Percentiles rank a stretch among this genome's conserved stretches.
phyloP scores from a whole-genome alignment of 2,888 invertebrate genomes.

The Rhabditophanes sp. region DNA sequence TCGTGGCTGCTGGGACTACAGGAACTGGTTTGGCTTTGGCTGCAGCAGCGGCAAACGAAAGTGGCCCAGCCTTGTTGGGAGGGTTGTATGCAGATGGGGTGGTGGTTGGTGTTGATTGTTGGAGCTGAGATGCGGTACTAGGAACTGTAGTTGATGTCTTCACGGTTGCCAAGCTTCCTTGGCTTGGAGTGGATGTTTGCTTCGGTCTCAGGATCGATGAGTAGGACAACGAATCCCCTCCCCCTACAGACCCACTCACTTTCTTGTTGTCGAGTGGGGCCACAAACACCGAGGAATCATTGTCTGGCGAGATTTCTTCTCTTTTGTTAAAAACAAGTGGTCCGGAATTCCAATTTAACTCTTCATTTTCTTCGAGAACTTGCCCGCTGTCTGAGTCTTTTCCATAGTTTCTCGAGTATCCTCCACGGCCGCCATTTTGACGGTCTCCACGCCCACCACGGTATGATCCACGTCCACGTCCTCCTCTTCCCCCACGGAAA shows the following conservation, averaged over 20 bases:
- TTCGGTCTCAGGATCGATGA: neutral
- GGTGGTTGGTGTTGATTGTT: slow-evolving; percentile 4
- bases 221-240: too few species aligned
- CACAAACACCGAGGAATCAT: too few species aligned
- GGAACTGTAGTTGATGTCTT: neutral
- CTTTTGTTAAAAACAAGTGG: slow-evolving; percentile 1
- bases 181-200: neutral
- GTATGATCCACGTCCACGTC: neutral
- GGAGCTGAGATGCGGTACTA: slow-evolving; percentile 1
- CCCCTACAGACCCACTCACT: too few species aligned
- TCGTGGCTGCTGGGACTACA: slow-evolving; percentile 4
- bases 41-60: slow-evolving; percentile 8
- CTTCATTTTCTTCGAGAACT: too few species aligned
- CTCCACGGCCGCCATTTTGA: neutral
- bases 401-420: neutral
- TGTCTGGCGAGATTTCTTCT: too few species aligned
- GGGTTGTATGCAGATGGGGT: neutral
- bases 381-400: too few species aligned
- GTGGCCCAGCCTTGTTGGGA: slow-evolving; percentile 8
- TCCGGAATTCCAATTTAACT: too few species aligned
- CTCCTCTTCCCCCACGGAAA: neutral
- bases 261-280: too few species aligned
- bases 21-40: slow-evolving; percentile 6
- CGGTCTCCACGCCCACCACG: neutral
- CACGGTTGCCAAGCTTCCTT: neutral